These are phyloP conservation scores for Chaetogeoica ovagalla DNA, from an alignment of 2,888 invertebrate genomes.

Conservation along the genomic window DNA sequence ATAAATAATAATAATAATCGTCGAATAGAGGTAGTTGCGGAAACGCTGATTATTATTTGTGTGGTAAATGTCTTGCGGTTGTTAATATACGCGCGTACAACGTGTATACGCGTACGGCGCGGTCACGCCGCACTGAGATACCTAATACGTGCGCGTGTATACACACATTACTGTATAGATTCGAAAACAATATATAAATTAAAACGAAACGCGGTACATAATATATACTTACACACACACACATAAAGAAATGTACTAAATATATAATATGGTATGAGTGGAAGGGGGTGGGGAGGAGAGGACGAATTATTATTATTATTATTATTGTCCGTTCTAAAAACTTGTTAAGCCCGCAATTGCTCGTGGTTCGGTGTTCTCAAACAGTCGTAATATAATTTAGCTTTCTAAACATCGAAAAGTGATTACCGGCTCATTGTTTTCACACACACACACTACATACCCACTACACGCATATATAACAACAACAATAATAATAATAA, in stretches of 20 bases:
- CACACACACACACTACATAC: conserved; percentile 6
- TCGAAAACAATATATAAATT: conserved; percentile 34
- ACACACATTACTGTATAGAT: neutral
- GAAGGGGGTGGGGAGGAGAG: conserved; percentile 3
- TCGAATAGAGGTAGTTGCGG: neutral
- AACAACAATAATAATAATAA: too few relatives aligned
- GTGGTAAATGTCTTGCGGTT: conserved; percentile 22
- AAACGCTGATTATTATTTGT: conserved; percentile 30
- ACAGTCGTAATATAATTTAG: neutral
- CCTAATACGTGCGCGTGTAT: neutral
- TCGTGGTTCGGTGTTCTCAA: conserved; percentile 3
- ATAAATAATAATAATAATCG: too few relatives aligned
- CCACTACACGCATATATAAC: neutral
- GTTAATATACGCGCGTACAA: neutral
- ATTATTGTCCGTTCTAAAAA: conserved; percentile 42
- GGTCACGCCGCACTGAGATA: conserved; percentile 35
- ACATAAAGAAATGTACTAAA: neutral
- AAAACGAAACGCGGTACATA: neutral
- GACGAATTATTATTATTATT: conserved; percentile 14
- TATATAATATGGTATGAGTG: neutral
- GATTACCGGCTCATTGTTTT: conserved; percentile 48
- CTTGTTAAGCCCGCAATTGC: conserved; percentile 47
- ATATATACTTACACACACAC: neutral
- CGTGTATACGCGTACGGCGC: too few relatives aligned
- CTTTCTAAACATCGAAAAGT: conserved; percentile 49